phyloP scores from a whole-genome alignment of 2,797 vertebrate species.

The Onychomys torridus region DNA sequence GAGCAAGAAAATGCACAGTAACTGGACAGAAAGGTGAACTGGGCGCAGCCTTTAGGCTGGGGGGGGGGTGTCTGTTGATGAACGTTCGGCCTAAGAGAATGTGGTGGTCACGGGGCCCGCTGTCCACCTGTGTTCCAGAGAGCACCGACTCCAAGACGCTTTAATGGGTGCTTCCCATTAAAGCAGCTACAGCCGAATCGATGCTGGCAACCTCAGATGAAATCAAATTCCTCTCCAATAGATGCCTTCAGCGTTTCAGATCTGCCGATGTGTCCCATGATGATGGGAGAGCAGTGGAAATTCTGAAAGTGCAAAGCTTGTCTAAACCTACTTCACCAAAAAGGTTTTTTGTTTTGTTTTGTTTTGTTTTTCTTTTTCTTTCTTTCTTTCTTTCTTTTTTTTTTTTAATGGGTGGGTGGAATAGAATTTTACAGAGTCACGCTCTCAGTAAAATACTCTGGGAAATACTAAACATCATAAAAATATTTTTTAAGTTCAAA shows the following conservation, averaged over 20 bases:
- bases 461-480: constrained; percentile 40
- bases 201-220: background rate
- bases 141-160: background rate
- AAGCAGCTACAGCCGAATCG: background rate
- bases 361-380: too few species aligned
- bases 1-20: background rate
- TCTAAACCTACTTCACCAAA: constrained; percentile 45
- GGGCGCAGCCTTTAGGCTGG: background rate
- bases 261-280: background rate
- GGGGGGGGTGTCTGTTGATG: background rate
- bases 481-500: background rate
- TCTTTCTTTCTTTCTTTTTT: too few species aligned
- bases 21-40: background rate
- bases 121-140: background rate
- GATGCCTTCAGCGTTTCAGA: constrained; percentile 5
- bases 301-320: constrained; percentile 17
- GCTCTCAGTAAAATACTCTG: constrained; percentile 26
- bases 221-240: constrained; percentile 23
- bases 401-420: background rate
- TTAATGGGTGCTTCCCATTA: background rate
- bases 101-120: background rate
- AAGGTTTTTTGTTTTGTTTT: background rate
- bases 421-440: constrained; percentile 28
- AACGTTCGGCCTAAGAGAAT: background rate
- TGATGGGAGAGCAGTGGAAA: background rate